Evolutionary conservation across 2,888 invertebrate species (phyloP).

Genomic region (Agrotis segetum): DNA sequence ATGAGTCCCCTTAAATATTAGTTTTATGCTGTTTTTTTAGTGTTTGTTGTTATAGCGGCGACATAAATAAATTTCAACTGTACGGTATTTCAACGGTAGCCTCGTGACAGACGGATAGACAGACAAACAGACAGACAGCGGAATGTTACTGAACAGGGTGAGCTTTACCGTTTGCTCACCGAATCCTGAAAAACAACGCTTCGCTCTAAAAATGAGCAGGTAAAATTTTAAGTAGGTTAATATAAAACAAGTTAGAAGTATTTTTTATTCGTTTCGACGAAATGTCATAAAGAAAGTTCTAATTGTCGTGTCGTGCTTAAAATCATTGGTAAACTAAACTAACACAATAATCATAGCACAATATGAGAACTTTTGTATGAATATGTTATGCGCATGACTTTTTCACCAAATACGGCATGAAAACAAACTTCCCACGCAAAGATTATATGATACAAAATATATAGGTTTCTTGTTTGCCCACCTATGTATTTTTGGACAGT

Average conservation of each 20-base stretch:
- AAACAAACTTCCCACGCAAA: not conserved
- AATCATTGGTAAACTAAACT: slow-evolving; percentile 6
- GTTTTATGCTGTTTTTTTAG: too few relatives aligned
- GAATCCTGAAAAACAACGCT: not conserved
- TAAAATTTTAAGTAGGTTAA: not conserved
- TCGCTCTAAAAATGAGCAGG: not conserved
- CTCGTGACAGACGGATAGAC: too few relatives aligned
- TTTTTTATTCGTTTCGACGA: slow-evolving; percentile 2
- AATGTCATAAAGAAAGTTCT: slow-evolving; percentile 3
- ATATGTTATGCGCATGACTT: not conserved
- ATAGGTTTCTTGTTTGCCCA: not conserved
- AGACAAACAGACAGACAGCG: too few relatives aligned
- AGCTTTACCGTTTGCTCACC: too few relatives aligned
- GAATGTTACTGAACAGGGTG: too few relatives aligned
- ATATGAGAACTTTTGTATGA: slow-evolving; percentile 2
- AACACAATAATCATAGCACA: not conserved
- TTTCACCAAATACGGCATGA: not conserved
- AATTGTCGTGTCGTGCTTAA: slow-evolving; percentile 2
- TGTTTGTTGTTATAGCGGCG: too few relatives aligned
- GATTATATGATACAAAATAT: not conserved
- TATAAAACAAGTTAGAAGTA: not conserved
- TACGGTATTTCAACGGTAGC: too few relatives aligned
- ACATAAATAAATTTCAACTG: too few relatives aligned
- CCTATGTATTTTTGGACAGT: too few relatives aligned
- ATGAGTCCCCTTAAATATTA: too few relatives aligned